Percentiles rank a stretch among this genome's conserved stretches.
Conservation (phyloP, 2,113 vertebrate genomes). For the Elgaria multicarinata region DNA sequence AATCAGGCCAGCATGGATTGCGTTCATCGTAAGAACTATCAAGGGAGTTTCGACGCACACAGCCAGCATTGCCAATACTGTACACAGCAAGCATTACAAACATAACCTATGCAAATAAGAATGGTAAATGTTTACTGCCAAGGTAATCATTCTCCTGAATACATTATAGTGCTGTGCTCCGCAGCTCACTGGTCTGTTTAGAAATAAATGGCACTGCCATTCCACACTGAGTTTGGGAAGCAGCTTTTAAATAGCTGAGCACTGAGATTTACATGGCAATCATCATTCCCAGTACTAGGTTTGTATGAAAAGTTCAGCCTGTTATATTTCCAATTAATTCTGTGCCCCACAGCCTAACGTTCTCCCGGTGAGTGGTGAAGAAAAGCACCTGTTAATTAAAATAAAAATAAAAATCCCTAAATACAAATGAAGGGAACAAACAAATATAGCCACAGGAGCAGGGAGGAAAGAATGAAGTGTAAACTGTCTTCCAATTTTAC, state of each 20-base stretch:
- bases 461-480: neutral
- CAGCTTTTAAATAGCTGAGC: neutral
- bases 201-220: constrained; percentile 23
- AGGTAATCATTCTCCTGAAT: neutral
- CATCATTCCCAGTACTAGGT: constrained; percentile 3
- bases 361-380: neutral
- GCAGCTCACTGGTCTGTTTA: neutral
- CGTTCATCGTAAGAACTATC: neutral
- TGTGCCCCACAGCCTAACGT: neutral
- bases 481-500: neutral
- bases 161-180: neutral
- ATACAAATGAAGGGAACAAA: constrained; percentile 1
- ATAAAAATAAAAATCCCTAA: constrained; percentile 10
- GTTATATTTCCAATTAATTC: constrained; percentile 36
- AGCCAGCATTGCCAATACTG: neutral
- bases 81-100: neutral
- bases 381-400: neutral
- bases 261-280: constrained; percentile 43
- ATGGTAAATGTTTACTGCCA: neutral
- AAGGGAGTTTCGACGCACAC: neutral
- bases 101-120: neutral
- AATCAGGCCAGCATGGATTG: neutral
- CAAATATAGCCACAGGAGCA: neutral
- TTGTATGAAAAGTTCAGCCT: constrained; percentile 38
- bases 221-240: constrained; percentile 21